A percentile compares a stretch with the other conserved stretches of the same genome.
These are phyloP conservation scores for Lates calcarifer DNA, from an alignment of 2,113 vertebrate genomes.

Conservation along the genomic window DNA sequence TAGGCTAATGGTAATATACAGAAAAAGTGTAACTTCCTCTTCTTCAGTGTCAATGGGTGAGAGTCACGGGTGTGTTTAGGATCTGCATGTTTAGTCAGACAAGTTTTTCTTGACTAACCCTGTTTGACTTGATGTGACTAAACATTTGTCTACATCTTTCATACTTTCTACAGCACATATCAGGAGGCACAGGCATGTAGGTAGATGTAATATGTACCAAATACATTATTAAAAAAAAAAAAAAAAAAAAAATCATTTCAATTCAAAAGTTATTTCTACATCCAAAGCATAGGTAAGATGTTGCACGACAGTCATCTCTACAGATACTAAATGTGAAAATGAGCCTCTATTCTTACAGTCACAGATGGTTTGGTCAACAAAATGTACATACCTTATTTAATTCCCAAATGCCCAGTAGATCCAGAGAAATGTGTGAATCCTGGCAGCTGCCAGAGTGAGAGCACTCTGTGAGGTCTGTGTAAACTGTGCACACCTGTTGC, in stretches of 20 bases:
- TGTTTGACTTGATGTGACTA: neutral
- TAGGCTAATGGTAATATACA: no score
- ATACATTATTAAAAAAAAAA: neutral
- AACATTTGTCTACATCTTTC: neutral
- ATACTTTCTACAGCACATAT: neutral
- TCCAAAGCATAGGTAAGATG: neutral
- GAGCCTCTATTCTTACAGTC: neutral
- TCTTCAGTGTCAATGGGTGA: neutral
- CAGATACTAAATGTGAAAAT: neutral
- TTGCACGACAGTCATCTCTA: neutral
- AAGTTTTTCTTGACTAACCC: slow-evolving; percentile 70
- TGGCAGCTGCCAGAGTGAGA: slow-evolving; percentile 17
- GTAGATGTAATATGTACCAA: neutral
- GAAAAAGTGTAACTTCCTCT: neutral
- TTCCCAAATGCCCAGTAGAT: neutral
- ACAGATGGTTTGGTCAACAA: neutral
- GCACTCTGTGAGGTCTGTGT: slow-evolving; percentile 18
- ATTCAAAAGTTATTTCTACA: neutral
- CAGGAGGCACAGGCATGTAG: neutral
- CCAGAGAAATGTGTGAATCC: neutral
- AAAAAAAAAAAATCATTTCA: neutral
- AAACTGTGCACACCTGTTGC: slow-evolving; percentile 58
- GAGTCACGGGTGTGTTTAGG: slow-evolving; percentile 3
- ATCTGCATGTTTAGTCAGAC: slow-evolving; percentile 39
- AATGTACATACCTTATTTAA: slow-evolving; percentile 62